Evolutionary conservation across 1,140 invertebrate genomes (phyloP).

Genomic region (Macrosteles quadrilineatus): DNA sequence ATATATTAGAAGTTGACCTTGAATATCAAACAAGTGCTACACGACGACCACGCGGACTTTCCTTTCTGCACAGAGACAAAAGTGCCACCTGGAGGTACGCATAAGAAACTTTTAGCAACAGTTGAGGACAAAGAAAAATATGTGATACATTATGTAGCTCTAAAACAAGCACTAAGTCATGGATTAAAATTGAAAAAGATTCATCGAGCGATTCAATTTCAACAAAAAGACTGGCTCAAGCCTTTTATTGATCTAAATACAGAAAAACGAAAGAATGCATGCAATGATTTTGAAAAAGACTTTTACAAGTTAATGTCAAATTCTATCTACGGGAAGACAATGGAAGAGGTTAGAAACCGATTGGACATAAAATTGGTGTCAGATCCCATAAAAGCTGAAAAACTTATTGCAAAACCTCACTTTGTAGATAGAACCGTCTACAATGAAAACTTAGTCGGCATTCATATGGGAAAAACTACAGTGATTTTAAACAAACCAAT

Average conservation of each 20-base stretch:
- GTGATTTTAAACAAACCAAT: not conserved
- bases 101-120: slow-evolving; percentile 34
- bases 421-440: too few species aligned
- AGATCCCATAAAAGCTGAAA: not conserved
- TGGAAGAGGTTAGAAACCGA: slow-evolving; percentile 50
- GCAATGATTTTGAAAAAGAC: slow-evolving; percentile 51
- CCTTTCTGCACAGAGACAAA: slow-evolving; percentile 48
- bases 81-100: slow-evolving; percentile 33
- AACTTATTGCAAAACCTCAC: not conserved
- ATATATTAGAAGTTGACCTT: slow-evolving; percentile 45
- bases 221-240: slow-evolving; percentile 54
- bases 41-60: slow-evolving; percentile 47
- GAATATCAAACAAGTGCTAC: slow-evolving; percentile 40
- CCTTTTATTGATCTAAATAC: slow-evolving; percentile 53
- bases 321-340: slow-evolving; percentile 52
- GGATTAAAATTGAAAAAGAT: slow-evolving; percentile 54
- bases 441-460: not conserved
- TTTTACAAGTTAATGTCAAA: slow-evolving; percentile 54
- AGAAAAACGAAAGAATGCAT: slow-evolving; percentile 45
- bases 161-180: slow-evolving; percentile 52
- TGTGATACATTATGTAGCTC: slow-evolving; percentile 54
- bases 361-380: slow-evolving; percentile 44
- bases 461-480: not conserved
- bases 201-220: slow-evolving; percentile 55
- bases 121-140: slow-evolving; percentile 50